These are phyloP conservation scores for Phaethon lepturus DNA, from an alignment of 2,113 vertebrate species.

Conservation along the genomic window DNA sequence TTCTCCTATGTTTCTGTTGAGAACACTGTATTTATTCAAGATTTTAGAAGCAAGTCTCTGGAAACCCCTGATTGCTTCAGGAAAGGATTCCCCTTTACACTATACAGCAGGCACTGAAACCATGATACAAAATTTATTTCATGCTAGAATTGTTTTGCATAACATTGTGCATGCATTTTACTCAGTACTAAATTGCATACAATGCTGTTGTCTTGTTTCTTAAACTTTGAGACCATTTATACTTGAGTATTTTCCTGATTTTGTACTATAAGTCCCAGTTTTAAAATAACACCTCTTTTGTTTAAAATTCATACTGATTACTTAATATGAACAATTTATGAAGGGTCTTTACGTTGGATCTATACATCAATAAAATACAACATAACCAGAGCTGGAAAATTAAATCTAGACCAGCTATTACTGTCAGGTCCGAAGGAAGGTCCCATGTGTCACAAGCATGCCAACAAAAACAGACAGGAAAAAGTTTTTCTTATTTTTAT, in stretches of 20 bases:
- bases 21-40: conserved; percentile 81
- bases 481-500: conserved; percentile 75
- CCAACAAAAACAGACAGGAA: conserved; percentile 82
- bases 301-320: conserved; percentile 80
- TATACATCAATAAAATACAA: conserved; percentile 84
- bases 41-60: conserved; percentile 79
- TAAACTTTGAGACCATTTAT: conserved; percentile 78
- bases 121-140: conserved; percentile 99
- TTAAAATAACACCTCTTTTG: conserved; percentile 80
- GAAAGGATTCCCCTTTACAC: conserved; percentile 84
- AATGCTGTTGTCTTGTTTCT: conserved; percentile 80
- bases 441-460: conserved; percentile 85
- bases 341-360: conserved; percentile 79
- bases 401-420: conserved; percentile 77
- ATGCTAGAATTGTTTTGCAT: conserved; percentile 98
- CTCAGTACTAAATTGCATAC: conserved; percentile 87
- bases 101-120: conserved; percentile 83
- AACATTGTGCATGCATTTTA: conserved; percentile 98
- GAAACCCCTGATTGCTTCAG: conserved; percentile 77
- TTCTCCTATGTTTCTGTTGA: conserved; percentile 80
- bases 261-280: conserved; percentile 74
- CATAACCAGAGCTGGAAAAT: conserved; percentile 78
- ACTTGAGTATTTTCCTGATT: conserved; percentile 76
- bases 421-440: conserved; percentile 74
- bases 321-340: conserved; percentile 83